Percentiles rank a stretch among this genome's conserved stretches.
Conservation (phyloP, 2,113 vertebrate species). For the Halichoerus grypus region DNA sequence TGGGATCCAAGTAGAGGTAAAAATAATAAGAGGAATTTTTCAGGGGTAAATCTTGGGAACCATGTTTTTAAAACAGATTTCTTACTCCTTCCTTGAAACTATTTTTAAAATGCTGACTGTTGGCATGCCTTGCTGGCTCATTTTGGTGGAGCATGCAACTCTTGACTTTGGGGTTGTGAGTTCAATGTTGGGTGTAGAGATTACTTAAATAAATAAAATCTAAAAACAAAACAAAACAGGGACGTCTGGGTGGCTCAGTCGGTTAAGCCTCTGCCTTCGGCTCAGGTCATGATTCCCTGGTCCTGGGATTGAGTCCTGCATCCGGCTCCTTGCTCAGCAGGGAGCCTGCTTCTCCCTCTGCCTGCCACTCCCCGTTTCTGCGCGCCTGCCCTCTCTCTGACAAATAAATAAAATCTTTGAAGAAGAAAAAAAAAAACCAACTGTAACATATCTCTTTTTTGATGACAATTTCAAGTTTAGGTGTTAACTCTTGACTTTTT, state of each 20-base stretch:
- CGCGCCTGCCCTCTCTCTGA: neutral
- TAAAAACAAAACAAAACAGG: neutral
- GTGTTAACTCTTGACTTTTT: conserved; percentile 62
- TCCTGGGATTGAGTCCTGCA: neutral
- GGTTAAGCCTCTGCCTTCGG: no score
- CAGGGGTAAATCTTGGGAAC: neutral
- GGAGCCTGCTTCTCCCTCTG: neutral
- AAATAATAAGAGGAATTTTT: conserved; percentile 53
- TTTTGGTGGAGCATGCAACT: neutral
- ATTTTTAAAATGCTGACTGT: neutral
- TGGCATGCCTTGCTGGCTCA: neutral
- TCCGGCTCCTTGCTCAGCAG: neutral
- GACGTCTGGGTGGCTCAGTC: fast-evolving
- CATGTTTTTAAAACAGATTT: neutral
- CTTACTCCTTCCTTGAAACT: neutral
- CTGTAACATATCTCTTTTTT: neutral
- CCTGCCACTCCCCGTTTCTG: no score
- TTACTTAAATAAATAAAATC: neutral
- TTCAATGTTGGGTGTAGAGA: neutral
- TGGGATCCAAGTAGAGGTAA: neutral
- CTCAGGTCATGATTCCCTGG: neutral
- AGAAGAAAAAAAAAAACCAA: neutral
- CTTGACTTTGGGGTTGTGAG: neutral
- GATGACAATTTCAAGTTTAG: neutral
- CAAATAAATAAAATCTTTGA: neutral